Evolutionary conservation across 64 coral and sea anemone genomes (phyloP).

Genomic region (Montipora cactus): DNA sequence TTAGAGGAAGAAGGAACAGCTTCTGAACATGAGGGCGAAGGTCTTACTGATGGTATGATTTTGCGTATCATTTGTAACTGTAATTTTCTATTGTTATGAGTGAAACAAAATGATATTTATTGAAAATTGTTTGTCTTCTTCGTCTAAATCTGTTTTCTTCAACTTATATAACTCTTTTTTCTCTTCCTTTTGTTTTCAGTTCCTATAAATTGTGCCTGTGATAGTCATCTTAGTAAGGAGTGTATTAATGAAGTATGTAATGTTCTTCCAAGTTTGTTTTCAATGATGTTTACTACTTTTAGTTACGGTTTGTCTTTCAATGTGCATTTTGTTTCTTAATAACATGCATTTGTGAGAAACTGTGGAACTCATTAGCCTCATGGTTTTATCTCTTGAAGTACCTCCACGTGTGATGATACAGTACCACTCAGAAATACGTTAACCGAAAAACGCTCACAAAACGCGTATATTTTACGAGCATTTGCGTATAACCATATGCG

Average conservation of each 20-base stretch:
- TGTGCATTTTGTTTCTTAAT: too few relatives aligned
- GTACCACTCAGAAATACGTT: too few relatives aligned
- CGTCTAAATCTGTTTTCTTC: background rate
- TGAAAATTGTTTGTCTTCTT: background rate
- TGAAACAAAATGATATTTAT: too few relatives aligned
- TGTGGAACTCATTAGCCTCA: too few relatives aligned
- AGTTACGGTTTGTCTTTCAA: background rate
- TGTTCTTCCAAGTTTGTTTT: background rate
- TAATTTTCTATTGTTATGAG: too few relatives aligned
- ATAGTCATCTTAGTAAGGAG: slow-evolving; percentile 53
- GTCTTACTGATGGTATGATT: slow-evolving; percentile 2
- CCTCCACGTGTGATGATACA: too few relatives aligned
- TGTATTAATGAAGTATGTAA: slow-evolving; percentile 61
- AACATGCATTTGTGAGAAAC: too few relatives aligned
- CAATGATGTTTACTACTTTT: background rate
- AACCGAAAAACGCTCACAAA: too few relatives aligned
- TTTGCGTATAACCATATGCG: too few relatives aligned
- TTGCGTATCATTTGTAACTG: too few relatives aligned
- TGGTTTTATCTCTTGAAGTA: too few relatives aligned
- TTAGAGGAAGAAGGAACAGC: slow-evolving; percentile 77
- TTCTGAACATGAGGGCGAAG: slow-evolving; percentile 67
- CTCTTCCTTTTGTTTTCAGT: slow-evolving; percentile 5
- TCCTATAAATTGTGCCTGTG: slow-evolving; percentile 48
- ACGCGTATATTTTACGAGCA: too few relatives aligned
- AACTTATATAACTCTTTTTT: background rate